Base-by-base conservation (phyloP, 1,140 invertebrate species). In the Belonocnema kinseyi region DNA sequence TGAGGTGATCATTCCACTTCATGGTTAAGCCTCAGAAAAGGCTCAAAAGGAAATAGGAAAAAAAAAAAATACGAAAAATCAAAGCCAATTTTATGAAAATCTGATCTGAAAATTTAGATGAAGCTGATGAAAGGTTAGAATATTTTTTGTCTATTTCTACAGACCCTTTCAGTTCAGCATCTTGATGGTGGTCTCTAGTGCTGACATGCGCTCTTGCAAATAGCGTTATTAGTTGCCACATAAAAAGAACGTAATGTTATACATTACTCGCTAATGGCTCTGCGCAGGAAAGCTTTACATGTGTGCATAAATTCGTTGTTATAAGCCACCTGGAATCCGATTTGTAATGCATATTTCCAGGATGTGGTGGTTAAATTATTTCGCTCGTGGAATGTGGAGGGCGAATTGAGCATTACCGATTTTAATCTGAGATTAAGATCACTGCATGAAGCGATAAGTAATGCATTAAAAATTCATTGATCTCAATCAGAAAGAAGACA, bases 401-500 rank as follows among this genome's bases (percentile, higher is more conserved):
- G 50, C 73, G 77, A 73, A 74, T 79, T 79, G 81, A 74, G 73
- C 61, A 40, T 66, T 66, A 33, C 61, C n/a, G 61, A 66, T 66
- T 66, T 33, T 33, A 66, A 66, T 66, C 61, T 66, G 16, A 66
- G 61, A 66, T 66, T 66, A 66, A 66, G n/a, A 66, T 66, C 61
- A 14, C 61, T 33, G 33, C 58, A 66, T 26, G 21, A 66, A 66
- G 58, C 61, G 61, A 66, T 66, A 66, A 46, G 61, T 66, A 66
- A 66, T 66, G 61, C 61, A 40, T 21, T 26, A 46, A 66, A 66
- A 66, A 66, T 66, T 66, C 26, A 66, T 33, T 66, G 61, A 66
- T 66, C 61, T 46, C 46, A 66, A 66, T 66, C 61, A 40, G 61
- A 66, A n/a, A 66, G 61, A 5, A 16, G 26, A 66, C n/a, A 40